A percentile compares a stretch with the other conserved stretches of the same genome.
Evolutionary conservation across 1,140 invertebrate species (phyloP).

Genomic region (Leptinotarsa undecemlineata): DNA sequence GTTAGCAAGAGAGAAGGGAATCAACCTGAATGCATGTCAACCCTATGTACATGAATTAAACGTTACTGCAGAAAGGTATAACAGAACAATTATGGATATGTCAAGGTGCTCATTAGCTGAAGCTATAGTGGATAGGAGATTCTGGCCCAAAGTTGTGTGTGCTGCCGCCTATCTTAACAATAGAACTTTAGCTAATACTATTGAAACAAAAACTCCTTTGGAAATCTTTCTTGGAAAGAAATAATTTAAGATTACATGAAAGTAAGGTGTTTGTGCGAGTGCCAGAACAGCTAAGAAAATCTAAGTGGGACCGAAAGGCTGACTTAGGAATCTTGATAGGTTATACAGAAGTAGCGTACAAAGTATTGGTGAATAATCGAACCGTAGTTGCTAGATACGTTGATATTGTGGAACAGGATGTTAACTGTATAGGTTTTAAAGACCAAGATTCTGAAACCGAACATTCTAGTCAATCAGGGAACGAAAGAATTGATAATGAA

Average conservation of each 20-base stretch:
- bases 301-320: no score
- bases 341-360: not conserved
- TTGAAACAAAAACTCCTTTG: constrained; percentile 7
- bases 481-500: no score
- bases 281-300: constrained; percentile 11
- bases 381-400: constrained; percentile 1
- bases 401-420: constrained; percentile 2
- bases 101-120: constrained; percentile 43
- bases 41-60: constrained; percentile 51
- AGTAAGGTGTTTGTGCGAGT: constrained; percentile 31
- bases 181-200: constrained; percentile 29
- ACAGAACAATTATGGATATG: constrained; percentile 45
- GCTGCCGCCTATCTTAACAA: constrained; percentile 50
- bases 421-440: constrained; percentile 1
- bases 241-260: constrained; percentile 5
- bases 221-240: constrained; percentile 10
- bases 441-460: no score
- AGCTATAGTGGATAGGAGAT: constrained; percentile 43
- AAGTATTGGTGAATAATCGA: constrained; percentile 1
- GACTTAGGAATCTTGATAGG: not conserved
- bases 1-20: constrained; percentile 26
- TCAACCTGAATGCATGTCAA: constrained; percentile 43
- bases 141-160: constrained; percentile 49
- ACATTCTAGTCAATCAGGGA: no score
- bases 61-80: constrained; percentile 53